These are phyloP conservation scores for Phaedon cochleariae DNA, from an alignment of 2,888 invertebrate species.

Conservation along the genomic window DNA sequence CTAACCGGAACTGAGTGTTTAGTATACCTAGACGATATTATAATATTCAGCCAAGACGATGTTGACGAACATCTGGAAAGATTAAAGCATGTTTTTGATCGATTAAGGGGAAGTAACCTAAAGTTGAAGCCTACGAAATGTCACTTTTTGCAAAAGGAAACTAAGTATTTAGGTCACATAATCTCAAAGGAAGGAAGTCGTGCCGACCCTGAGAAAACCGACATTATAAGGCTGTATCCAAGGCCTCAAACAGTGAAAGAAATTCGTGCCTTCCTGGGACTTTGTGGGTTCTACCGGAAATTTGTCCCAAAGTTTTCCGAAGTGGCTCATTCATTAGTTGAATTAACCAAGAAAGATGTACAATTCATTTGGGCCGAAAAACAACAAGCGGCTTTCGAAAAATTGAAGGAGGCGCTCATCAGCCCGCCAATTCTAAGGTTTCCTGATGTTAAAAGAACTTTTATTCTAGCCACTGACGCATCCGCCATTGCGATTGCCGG, in stretches of 20 bases:
- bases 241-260: too few species aligned
- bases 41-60: conserved; percentile 15
- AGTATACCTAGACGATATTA: neutral
- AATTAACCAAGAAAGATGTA: too few species aligned
- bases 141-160: conserved; percentile 2
- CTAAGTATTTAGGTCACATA: conserved; percentile 5
- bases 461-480: conserved; percentile 23
- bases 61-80: conserved; percentile 8
- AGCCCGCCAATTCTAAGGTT: conserved; percentile 24
- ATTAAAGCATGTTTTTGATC: neutral
- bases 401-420: neutral
- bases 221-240: neutral
- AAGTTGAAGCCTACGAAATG: too few species aligned
- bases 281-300: too few species aligned
- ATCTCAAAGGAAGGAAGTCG: neutral
- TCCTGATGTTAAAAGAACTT: conserved; percentile 19
- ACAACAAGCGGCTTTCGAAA: conserved; percentile 2
- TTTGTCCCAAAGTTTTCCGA: too few species aligned
- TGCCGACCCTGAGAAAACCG: conserved; percentile 7
- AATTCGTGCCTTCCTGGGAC: too few species aligned
- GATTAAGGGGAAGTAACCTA: too few species aligned
- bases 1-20: neutral
- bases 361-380: neutral
- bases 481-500: neutral
- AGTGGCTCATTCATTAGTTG: too few species aligned